Base-by-base conservation (phyloP, 1,140 invertebrate genomes). In the Laupala kohalensis region DNA sequence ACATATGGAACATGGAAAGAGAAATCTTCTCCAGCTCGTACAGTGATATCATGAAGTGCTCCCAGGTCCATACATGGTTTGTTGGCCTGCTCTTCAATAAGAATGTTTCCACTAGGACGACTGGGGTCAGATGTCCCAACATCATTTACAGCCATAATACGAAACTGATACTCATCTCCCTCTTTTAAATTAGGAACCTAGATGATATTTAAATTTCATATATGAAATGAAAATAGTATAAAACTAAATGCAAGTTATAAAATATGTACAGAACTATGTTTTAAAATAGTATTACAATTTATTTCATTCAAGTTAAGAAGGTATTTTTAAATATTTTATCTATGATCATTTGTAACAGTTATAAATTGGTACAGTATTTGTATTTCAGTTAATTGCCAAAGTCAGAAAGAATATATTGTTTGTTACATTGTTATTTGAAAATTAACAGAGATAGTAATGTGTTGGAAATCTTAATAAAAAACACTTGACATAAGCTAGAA, bases 11-110 rank as follows among this genome's bases (percentile, higher is more conserved):
- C 91, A 77, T 95, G 91, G 78, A 99, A 95, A 69, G 90, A 92
- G 83, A 99, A 98, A 79, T 97, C 94, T 84, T 99, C 95, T 69
- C 97, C 97, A 73, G 96, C 96, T 74, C 95, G 88, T 5, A 99
- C 96, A 23, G 92, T 95, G 75, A 99, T 97, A 78, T 99, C 97
- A 53, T 95, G 90, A 6, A 98, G 88, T 25, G 91, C 91, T 67
- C 92, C 90, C 65, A 97, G 86, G 79, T 99, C 95, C 86, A 99
- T 92, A 75, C 90, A 88, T 24, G 97, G 97, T 81, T 97, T 97
- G 79, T 97, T 96, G 0, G 96, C 93, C 81, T 98, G 94, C 84
- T 98, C 95, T 79, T 96, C 94, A 74, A 96, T 92, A 28, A 89
- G 85, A 73, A 98, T 89, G 63, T 88, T 88, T 71, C 87, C 85